These are phyloP conservation scores for Nycteola revayana DNA, from an alignment of 2,888 invertebrate species.

Conservation along the genomic window DNA sequence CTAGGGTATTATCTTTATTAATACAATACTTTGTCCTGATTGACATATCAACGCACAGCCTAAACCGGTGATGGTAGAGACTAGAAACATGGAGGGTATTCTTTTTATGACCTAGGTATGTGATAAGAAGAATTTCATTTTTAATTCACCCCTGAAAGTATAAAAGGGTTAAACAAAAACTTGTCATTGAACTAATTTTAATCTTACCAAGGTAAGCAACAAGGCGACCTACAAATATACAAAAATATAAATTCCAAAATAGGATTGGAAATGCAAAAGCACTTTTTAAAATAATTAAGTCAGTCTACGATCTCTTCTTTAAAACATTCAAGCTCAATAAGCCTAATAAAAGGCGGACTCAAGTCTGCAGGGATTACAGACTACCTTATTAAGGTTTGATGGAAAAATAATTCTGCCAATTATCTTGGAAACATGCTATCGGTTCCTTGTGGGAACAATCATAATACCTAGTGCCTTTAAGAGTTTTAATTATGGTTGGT, in stretches of 20 bases:
- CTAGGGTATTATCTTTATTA: too few relatives aligned
- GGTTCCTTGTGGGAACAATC: conserved; percentile 16
- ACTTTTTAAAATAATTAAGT: conserved; percentile 7
- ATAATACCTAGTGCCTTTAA: conserved; percentile 3
- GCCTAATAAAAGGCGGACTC: conserved; percentile 3
- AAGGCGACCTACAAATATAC: too few relatives aligned
- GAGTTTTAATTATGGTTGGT: conserved; percentile 12
- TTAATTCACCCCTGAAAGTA: too few relatives aligned
- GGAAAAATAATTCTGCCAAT: conserved; percentile 52
- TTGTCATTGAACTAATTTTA: too few relatives aligned
- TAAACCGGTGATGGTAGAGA: too few relatives aligned
- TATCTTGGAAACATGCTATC: conserved; percentile 19
- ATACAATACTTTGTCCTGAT: too few relatives aligned
- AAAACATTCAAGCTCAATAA: neutral
- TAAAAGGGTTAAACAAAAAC: too few relatives aligned
- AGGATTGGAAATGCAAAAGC: conserved; percentile 13
- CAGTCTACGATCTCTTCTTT: conserved; percentile 7
- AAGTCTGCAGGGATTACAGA: conserved; percentile 13
- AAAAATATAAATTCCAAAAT: conserved; percentile 21
- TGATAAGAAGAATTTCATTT: too few relatives aligned
- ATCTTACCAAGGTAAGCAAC: too few relatives aligned
- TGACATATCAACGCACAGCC: too few relatives aligned
- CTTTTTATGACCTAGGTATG: too few relatives aligned
- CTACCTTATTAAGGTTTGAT: conserved; percentile 41
- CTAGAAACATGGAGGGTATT: too few relatives aligned